Percentiles rank a stretch among this genome's conserved stretches.
Evolutionary conservation across 2,888 invertebrate genomes (phyloP).

Genomic region (Arctia plantaginis): DNA sequence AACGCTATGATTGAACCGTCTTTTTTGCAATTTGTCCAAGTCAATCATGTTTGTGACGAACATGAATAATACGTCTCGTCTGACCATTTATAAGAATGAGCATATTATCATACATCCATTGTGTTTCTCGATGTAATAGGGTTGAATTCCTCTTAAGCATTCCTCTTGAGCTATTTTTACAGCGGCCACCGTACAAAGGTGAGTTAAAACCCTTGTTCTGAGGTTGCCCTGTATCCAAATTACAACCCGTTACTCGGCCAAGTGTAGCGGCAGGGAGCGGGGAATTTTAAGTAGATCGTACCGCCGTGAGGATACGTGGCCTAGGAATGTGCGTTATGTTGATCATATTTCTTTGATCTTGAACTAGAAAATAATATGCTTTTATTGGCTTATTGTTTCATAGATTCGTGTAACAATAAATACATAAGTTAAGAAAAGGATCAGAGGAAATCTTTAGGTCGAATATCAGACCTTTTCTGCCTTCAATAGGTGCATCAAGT

Average conservation of each 20-base stretch:
- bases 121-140: background rate
- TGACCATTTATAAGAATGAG: background rate
- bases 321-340: background rate
- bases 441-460: too few relatives aligned
- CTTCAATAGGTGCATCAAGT: too few relatives aligned
- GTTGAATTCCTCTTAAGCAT: slow-evolving; percentile 9
- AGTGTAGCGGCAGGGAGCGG: background rate
- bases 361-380: background rate
- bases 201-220: slow-evolving; percentile 4
- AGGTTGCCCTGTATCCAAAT: slow-evolving; percentile 8
- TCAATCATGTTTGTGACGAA: slow-evolving; percentile 1
- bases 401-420: background rate
- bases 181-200: background rate
- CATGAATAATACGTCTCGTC: background rate
- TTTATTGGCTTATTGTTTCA: background rate
- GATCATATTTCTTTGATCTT: background rate
- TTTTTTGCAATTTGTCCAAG: slow-evolving; percentile 2
- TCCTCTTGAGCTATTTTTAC: slow-evolving; percentile 13
- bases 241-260: slow-evolving; percentile 7
- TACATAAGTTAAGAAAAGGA: too few relatives aligned
- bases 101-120: background rate
- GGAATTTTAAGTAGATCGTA: slow-evolving; percentile 6
- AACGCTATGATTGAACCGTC: slow-evolving; percentile 9
- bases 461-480: background rate
- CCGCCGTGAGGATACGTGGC: background rate